Conservation (phyloP, 2,888 invertebrate species). For the Nineta flava region DNA sequence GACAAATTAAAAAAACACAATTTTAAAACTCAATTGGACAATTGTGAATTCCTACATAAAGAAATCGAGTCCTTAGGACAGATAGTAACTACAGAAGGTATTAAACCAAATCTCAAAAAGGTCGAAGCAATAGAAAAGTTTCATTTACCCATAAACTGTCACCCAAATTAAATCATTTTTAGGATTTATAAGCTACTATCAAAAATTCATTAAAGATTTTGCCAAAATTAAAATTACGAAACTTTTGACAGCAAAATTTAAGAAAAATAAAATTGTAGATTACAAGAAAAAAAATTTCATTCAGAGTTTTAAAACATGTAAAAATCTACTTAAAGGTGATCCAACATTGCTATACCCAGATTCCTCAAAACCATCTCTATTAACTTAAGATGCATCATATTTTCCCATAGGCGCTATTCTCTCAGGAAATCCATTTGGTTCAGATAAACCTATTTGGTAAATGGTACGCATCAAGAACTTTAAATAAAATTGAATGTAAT, state of each 20-base stretch:
- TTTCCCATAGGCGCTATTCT: too few relatives aligned
- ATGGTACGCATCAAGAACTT: constrained; percentile 21
- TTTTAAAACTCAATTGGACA: constrained; percentile 12
- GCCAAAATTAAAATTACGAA: constrained; percentile 12
- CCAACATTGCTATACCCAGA: constrained; percentile 16
- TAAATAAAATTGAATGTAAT: constrained; percentile 20
- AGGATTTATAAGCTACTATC: constrained; percentile 13
- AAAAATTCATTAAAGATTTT: constrained; percentile 14
- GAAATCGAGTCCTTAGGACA: constrained; percentile 15
- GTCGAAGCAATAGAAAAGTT: constrained; percentile 12
- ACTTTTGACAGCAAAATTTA: constrained; percentile 11
- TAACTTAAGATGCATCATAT: constrained; percentile 22
- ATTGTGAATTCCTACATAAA: too few relatives aligned
- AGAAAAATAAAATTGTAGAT: constrained; percentile 4
- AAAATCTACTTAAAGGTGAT: constrained; percentile 11
- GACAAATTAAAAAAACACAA: too few relatives aligned
- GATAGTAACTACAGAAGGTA: too few relatives aligned
- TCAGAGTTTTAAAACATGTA: constrained; percentile 12
- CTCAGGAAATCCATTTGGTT: too few relatives aligned
- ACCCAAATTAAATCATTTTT: constrained; percentile 12
- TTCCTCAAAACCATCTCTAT: constrained; percentile 16
- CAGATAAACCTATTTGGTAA: constrained; percentile 22
- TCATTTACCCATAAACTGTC: constrained; percentile 11
- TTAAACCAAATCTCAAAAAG: constrained; percentile 15
- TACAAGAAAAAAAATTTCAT: neutral